phyloP scores from a whole-genome alignment of 2,888 invertebrate genomes.

The Ophion ventricosus region DNA sequence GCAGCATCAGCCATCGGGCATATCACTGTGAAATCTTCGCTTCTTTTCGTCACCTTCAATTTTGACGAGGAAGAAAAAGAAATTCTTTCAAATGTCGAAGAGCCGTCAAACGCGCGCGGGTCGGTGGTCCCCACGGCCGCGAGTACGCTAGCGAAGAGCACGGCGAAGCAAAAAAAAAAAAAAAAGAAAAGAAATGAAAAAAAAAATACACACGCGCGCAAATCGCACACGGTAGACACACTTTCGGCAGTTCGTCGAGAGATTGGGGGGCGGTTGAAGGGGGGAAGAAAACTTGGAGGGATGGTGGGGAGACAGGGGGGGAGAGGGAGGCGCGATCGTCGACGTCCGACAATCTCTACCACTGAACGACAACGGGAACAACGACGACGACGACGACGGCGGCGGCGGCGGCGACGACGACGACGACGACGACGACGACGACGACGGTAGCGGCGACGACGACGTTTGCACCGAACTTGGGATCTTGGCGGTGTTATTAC shows the following conservation, averaged over 20 bases:
- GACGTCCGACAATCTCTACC: constrained; percentile 45
- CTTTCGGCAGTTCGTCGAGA: constrained; percentile 44
- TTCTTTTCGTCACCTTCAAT: constrained; percentile 13
- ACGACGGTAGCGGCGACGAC: constrained; percentile 34
- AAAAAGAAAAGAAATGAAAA: too few species aligned
- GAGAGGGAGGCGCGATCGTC: constrained; percentile 52
- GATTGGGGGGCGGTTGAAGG: constrained; percentile 28
- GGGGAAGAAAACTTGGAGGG: constrained; percentile 14
- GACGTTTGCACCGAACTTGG: constrained; percentile 50
- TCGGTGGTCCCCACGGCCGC: constrained; percentile 31
- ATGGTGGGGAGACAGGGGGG: constrained; percentile 16
- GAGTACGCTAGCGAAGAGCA: constrained; percentile 39
- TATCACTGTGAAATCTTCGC: constrained; percentile 82
- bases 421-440: constrained; percentile 50
- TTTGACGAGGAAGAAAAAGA: constrained; percentile 3
- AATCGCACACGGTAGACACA: constrained; percentile 44
- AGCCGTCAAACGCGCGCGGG: constrained; percentile 5
- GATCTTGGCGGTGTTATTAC: constrained; percentile 61
- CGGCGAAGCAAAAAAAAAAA: too few species aligned
- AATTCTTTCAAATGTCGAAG: neutral
- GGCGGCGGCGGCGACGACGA: constrained; percentile 46
- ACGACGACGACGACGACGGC: constrained; percentile 59
- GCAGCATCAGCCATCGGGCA: constrained; percentile 93
- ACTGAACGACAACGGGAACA: constrained; percentile 33
- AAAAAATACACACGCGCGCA: constrained; percentile 49